Conservation (phyloP, 2,797 vertebrate genomes). For the Phalanger gymnotis region DNA sequence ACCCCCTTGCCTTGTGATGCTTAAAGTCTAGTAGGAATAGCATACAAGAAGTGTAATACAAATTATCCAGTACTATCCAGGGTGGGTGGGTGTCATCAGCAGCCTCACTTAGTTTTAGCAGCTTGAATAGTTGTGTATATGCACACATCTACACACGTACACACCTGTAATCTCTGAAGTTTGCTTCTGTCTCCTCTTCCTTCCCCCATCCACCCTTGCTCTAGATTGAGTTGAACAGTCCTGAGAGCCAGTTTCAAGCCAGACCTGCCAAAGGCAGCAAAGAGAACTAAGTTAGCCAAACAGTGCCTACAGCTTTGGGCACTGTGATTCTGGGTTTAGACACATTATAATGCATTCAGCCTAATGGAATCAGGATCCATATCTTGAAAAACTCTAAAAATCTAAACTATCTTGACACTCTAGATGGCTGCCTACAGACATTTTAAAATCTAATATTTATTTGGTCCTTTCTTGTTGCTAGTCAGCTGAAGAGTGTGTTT, state of each 20-base stretch:
- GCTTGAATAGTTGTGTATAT: not conserved
- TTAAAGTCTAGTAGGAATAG: not conserved
- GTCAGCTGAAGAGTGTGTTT: not conserved
- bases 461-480: not conserved
- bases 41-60: not conserved
- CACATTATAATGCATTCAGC: not conserved
- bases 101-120: not conserved
- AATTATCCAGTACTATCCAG: not conserved
- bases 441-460: not conserved
- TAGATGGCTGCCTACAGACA: not conserved
- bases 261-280: not conserved
- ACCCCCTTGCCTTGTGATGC: not conserved
- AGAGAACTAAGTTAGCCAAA: not conserved
- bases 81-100: not conserved
- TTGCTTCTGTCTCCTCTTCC: no score
- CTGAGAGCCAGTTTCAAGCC: not conserved
- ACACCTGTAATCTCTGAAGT: no score
- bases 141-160: no score
- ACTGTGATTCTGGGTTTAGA: not conserved
- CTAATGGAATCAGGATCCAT: not conserved
- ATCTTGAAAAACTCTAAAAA: not conserved
- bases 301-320: not conserved
- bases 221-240: not conserved
- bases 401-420: not conserved
- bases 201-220: not conserved